Conservation (phyloP, 2,797 vertebrate species). For the Trachurus trachurus region DNA sequence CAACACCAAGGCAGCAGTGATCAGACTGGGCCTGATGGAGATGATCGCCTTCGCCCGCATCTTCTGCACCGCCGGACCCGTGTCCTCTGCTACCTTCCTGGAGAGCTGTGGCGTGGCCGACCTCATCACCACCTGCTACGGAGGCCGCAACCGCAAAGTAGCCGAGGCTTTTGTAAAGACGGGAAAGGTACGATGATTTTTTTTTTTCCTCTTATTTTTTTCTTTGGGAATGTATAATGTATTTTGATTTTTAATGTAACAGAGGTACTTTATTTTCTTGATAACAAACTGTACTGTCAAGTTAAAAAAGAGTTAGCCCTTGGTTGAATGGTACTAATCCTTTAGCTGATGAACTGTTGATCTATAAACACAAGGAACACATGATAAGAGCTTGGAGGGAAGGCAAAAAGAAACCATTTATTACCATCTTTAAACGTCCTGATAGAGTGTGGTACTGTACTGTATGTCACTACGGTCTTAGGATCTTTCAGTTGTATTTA, state of each 20-base stretch:
- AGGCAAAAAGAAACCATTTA: not conserved
- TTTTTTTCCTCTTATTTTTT: not conserved
- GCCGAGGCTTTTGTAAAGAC: constrained; percentile 95
- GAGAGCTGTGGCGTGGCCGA: constrained; percentile 97
- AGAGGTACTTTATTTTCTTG: no score
- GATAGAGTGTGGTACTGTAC: no score
- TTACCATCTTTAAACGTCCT: not conserved
- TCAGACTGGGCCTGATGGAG: constrained; percentile 97
- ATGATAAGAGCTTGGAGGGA: not conserved
- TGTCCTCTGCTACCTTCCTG: constrained; percentile 91
- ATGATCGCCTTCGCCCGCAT: constrained; percentile 95
- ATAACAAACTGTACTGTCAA: no score
- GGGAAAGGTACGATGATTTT: constrained; percentile 81
- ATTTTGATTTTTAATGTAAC: not conserved
- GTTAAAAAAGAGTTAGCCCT: not conserved
- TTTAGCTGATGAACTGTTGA: not conserved
- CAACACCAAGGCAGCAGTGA: constrained; percentile 97
- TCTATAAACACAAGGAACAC: no score
- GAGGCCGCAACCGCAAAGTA: constrained; percentile 95
- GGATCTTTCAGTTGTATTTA: no score
- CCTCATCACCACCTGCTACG: constrained; percentile 97
- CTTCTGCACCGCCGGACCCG: constrained; percentile 90
- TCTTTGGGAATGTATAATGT: not conserved
- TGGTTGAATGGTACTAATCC: no score
- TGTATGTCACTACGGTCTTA: no score